Conservation (phyloP, 1,140 invertebrate species). For the Metaphire vulgaris region DNA sequence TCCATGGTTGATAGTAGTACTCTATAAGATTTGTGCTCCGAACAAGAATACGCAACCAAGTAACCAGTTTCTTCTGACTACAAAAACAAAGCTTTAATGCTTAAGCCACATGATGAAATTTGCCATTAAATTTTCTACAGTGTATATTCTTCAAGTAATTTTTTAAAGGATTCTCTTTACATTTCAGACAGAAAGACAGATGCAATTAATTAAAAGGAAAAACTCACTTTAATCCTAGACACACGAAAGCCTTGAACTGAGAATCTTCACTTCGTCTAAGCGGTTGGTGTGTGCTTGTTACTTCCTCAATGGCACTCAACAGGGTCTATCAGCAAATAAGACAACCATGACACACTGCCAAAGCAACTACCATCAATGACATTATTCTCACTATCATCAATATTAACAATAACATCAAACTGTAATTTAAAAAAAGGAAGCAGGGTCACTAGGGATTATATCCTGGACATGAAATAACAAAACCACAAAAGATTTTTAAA, state of each 20-base stretch:
- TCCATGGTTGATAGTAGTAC: constrained; percentile 85
- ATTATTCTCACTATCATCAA: background rate
- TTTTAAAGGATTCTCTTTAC: no score
- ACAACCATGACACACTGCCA: background rate
- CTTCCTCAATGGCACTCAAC: constrained; percentile 82
- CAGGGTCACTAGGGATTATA: no score
- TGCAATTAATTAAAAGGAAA: no score
- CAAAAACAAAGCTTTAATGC: no score
- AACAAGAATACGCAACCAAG: constrained; percentile 87
- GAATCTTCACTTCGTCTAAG: constrained; percentile 91
- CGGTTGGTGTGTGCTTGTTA: constrained; percentile 79
- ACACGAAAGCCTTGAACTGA: constrained; percentile 97
- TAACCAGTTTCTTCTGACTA: constrained; percentile 78
- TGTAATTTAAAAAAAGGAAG: no score
- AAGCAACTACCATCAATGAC: no score
- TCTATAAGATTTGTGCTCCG: constrained; percentile 80
- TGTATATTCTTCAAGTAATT: no score
- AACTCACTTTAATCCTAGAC: constrained; percentile 88
- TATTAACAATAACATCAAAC: background rate
- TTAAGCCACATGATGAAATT: no score
- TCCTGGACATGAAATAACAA: no score
- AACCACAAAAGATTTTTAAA: no score
- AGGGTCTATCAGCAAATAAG: constrained; percentile 62
- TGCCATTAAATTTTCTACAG: no score
- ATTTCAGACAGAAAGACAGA: no score